These are phyloP conservation scores for Phoeniculus purpureus DNA, from an alignment of 2,797 vertebrate genomes.

Conservation along the genomic window DNA sequence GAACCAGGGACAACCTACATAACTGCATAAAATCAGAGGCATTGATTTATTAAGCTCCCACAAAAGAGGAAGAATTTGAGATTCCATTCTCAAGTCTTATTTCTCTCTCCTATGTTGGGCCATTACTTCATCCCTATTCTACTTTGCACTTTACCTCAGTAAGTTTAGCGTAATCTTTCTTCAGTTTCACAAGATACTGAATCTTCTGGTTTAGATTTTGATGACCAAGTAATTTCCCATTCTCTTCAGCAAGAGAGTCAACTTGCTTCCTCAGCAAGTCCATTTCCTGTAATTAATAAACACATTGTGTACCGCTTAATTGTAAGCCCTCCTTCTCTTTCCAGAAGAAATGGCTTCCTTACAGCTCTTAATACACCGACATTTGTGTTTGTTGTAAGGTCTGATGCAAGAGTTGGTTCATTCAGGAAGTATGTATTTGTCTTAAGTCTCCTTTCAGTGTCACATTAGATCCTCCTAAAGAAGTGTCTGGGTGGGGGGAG, in stretches of 20 bases:
- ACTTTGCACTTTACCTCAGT: conserved; percentile 80
- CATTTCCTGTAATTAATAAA: conserved; percentile 81
- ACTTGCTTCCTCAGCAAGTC: conserved; percentile 89
- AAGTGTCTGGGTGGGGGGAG: neutral
- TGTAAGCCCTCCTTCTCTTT: neutral
- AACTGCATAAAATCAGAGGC: neutral
- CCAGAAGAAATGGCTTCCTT: neutral
- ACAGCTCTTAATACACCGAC: neutral
- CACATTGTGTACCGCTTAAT: neutral
- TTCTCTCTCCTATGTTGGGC: neutral
- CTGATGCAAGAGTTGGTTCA: neutral
- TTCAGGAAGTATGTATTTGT: neutral
- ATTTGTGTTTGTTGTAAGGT: neutral
- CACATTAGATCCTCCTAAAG: neutral
- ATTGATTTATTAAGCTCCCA: neutral
- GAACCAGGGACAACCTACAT: neutral
- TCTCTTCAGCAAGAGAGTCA: conserved; percentile 88
- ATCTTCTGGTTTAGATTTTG: conserved; percentile 96
- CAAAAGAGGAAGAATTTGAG: neutral
- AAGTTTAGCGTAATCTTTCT: conserved; percentile 90
- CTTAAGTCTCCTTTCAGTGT: neutral
- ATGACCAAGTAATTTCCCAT: conserved; percentile 93
- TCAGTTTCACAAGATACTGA: conserved; percentile 93
- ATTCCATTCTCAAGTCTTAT: neutral
- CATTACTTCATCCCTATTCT: neutral